phyloP scores from a whole-genome alignment of 2,888 invertebrate species.

The Ophion ventricosus region DNA sequence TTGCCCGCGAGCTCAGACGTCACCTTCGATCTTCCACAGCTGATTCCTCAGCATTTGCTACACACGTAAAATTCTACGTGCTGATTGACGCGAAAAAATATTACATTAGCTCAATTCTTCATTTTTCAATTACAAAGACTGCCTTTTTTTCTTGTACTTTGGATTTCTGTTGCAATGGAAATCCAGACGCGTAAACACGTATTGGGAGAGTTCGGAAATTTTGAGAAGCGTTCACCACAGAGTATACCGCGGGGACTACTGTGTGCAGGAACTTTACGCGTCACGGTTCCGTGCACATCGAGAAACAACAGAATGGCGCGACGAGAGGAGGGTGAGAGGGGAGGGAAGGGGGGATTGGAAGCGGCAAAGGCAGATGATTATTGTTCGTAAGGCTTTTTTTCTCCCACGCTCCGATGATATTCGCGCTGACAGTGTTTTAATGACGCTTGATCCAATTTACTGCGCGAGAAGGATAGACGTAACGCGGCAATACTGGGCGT shows the following conservation, averaged over 20 bases:
- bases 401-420: conserved; percentile 36
- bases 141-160: neutral
- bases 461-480: conserved; percentile 17
- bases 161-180: neutral
- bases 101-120: neutral
- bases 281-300: conserved; percentile 43
- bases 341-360: neutral
- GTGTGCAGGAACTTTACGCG: conserved; percentile 39
- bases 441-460: conserved; percentile 33
- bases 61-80: conserved; percentile 6
- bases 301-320: conserved; percentile 38
- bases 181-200: neutral
- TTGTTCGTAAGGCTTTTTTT: conserved; percentile 51
- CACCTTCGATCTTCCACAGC: conserved; percentile 62
- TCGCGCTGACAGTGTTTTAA: conserved; percentile 39
- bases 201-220: neutral
- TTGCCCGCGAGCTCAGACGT: conserved; percentile 47
- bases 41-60: conserved; percentile 48
- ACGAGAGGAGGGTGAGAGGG: neutral
- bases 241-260: neutral
- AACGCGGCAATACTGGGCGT: conserved; percentile 26
- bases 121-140: conserved; percentile 3
- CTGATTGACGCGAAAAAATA: conserved; percentile 8
- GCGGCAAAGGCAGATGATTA: conserved; percentile 3
- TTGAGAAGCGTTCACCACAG: neutral